Evolutionary conservation across 2,113 vertebrate genomes (phyloP).

Genomic region (Mesembrinibis cayennensis): DNA sequence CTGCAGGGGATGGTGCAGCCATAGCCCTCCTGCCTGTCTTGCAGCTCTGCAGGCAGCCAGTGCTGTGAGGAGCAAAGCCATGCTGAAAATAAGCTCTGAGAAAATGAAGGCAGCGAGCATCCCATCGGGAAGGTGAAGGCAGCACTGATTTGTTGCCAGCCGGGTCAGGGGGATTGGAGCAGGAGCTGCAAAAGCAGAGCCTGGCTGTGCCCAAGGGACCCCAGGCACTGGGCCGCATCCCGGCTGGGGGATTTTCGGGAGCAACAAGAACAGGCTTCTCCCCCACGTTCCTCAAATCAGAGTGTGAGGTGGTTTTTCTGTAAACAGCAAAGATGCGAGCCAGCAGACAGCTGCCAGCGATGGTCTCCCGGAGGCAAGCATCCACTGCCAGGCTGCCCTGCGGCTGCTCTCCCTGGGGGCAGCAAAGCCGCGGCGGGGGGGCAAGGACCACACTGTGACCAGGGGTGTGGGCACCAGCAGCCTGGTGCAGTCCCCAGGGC

Average conservation of each 20-base stretch:
- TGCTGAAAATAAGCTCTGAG: background rate
- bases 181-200: background rate
- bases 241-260: background rate
- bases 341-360: background rate
- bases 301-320: background rate
- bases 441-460: background rate
- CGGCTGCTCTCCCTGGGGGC: background rate
- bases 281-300: background rate
- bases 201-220: background rate
- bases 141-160: background rate
- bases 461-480: background rate
- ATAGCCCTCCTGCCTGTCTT: background rate
- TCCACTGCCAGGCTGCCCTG: background rate
- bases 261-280: background rate
- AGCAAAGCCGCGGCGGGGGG: background rate
- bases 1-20: rapidly evolving
- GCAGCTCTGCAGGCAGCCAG: background rate
- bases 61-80: rapidly evolving
- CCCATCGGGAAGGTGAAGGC: background rate
- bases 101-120: background rate
- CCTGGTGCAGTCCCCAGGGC: background rate
- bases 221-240: rapidly evolving
- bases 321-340: background rate
- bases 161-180: background rate
- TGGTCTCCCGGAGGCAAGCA: background rate